Base-by-base conservation (phyloP, 2,888 invertebrate genomes). In the Teinopalpus imperialis region DNA sequence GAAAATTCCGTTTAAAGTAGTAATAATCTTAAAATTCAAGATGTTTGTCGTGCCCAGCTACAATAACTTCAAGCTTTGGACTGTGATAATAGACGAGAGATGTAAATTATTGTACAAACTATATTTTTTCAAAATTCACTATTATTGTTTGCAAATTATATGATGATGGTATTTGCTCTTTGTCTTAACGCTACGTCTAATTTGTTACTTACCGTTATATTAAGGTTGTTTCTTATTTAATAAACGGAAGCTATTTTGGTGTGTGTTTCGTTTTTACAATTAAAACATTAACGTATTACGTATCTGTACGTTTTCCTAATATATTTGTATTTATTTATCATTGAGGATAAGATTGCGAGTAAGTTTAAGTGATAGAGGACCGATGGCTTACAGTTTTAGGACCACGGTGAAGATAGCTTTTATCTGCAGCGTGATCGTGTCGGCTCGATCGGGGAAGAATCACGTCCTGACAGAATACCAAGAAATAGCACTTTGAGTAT, bases 41-140 rank as follows among this genome's bases (percentile, higher is more conserved):
- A 39, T 39, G 8, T 13, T 32, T 18, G 4, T n/a, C 7, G 5
- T 20, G 21, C 12, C 34, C 10, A n/a, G 20, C 46, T 18, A 32
- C 16, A 12, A 31, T 59, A 32, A 10, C 9, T 45, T 16, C 46
- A 78, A 81, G 81, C 81, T 82, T 83, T 72, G 70, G 74, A 79
- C 87, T 87, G 87, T 87, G 86, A 87, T 87, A 86, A 69, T 74
- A 77, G 68, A 66, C 31, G 39, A 55, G 76, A 77, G 74, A 59
- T 69, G 53, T 64, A 64, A 59, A 61, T 58, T 59, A 57, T 60
- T 65, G 63, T 70, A 66, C 63, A 66, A 61, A 57, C 52, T 51
- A 66, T 74, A 71, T 70, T 72, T 72, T 72, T 70, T 64, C 63
- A 51, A 65, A 57, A 53, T 57, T 57, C 50, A 52, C 60, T 54